A percentile compares a stretch with the other conserved stretches of the same genome.
These are phyloP conservation scores for Cylloceria caligata DNA, from an alignment of 2,888 invertebrate species.

Conservation along the genomic window DNA sequence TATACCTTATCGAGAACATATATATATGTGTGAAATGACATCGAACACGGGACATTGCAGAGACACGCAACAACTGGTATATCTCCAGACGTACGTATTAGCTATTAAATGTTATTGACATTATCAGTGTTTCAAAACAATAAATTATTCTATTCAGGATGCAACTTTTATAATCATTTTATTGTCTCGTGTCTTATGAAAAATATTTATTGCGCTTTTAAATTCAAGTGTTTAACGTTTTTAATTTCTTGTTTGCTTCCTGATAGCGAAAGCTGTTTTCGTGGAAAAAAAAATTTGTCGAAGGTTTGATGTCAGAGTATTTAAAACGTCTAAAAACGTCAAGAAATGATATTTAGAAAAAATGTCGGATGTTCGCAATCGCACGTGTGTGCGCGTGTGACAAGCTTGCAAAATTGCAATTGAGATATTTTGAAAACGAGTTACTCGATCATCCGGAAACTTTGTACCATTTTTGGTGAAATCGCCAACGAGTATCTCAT, in stretches of 20 bases:
- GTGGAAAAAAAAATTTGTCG: no score
- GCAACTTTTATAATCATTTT: neutral
- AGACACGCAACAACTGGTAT: neutral
- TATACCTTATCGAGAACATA: neutral
- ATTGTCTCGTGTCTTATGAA: neutral
- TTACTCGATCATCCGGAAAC: no score
- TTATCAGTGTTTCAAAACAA: constrained; percentile 38
- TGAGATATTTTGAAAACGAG: no score
- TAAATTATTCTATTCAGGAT: neutral
- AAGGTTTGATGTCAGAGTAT: no score
- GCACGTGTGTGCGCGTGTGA: no score
- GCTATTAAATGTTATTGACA: constrained; percentile 27
- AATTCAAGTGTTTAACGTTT: neutral
- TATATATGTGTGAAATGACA: neutral
- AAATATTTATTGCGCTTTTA: neutral
- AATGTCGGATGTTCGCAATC: no score
- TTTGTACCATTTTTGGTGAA: no score
- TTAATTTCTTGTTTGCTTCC: neutral
- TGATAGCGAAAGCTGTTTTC: no score
- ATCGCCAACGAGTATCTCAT: no score
- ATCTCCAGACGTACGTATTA: constrained; percentile 1
- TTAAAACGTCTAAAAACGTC: no score
- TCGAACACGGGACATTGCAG: neutral
- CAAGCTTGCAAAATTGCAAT: no score
- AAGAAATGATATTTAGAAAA: no score